These are phyloP conservation scores for Reinhardtius hippoglossoides DNA, from an alignment of 2,113 vertebrate genomes.

Conservation along the genomic window DNA sequence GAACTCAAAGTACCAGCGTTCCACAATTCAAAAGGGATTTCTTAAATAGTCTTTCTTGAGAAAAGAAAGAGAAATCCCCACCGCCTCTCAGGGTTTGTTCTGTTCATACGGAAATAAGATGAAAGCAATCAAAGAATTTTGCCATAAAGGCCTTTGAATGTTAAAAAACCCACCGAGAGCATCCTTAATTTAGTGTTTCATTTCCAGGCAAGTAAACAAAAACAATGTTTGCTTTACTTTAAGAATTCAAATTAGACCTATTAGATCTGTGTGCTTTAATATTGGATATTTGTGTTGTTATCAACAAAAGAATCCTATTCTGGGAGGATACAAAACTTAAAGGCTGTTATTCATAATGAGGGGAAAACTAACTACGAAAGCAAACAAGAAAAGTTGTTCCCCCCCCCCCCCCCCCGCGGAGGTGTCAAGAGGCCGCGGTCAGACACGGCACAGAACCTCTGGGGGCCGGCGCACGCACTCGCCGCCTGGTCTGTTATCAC, in stretches of 20 bases:
- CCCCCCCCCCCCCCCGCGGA: too few relatives aligned
- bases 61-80: neutral
- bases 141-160: neutral
- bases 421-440: neutral
- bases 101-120: slow-evolving; percentile 22
- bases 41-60: neutral
- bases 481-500: neutral
- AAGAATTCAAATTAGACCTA: neutral
- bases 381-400: neutral
- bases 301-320: neutral
- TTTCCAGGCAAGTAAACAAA: slow-evolving; percentile 1
- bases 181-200: neutral
- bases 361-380: neutral
- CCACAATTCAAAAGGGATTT: neutral
- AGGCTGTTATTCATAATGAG: neutral
- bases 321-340: neutral
- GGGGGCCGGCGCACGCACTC: neutral
- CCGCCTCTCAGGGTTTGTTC: neutral
- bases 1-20: neutral
- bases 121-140: slow-evolving; percentile 6
- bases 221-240: neutral
- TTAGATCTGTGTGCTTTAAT: neutral
- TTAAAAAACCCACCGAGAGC: slow-evolving; percentile 2
- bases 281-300: too few relatives aligned
- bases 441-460: neutral